Conservation (phyloP, 2,797 vertebrate species). For the Thalassophryne amazonica region DNA sequence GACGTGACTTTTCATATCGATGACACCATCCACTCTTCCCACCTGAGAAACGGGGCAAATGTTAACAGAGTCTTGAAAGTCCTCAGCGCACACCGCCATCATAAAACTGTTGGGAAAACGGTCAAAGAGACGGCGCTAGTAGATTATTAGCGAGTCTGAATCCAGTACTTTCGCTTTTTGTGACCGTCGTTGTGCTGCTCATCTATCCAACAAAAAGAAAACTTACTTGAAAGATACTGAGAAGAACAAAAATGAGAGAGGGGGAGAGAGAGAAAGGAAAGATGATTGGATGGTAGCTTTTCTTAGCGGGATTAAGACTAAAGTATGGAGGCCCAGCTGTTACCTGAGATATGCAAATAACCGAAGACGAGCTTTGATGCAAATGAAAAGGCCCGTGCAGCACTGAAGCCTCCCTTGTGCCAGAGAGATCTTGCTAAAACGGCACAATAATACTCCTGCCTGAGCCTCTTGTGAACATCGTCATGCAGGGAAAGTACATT, state of each 20-base stretch:
- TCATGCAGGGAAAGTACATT: conserved; percentile 13
- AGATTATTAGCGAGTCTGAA: conserved; percentile 1
- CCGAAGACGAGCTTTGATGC: conserved; percentile 55
- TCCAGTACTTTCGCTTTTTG: background rate
- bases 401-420: conserved; percentile 35
- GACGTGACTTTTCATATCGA: no score
- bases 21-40: no score
- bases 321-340: conserved; percentile 44
- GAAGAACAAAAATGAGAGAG: no score
- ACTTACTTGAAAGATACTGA: conserved; percentile 23
- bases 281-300: conserved; percentile 36
- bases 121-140: background rate
- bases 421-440: conserved; percentile 19
- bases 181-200: conserved; percentile 3
- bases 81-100: no score
- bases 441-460: conserved; percentile 19
- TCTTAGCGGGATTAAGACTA: conserved; percentile 38
- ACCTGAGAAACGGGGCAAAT: no score
- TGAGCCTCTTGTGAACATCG: conserved; percentile 14
- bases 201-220: conserved; percentile 17
- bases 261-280: conserved; percentile 9
- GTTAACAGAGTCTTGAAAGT: no score
- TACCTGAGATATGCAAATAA: conserved; percentile 65
- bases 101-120: no score
- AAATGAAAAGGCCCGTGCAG: conserved; percentile 45